Evolutionary conservation across 92 coral and sea anemone genomes (phyloP), one percentile per base, ranked within the genome.

Genomic region (Bergia puertoricense): DNA sequence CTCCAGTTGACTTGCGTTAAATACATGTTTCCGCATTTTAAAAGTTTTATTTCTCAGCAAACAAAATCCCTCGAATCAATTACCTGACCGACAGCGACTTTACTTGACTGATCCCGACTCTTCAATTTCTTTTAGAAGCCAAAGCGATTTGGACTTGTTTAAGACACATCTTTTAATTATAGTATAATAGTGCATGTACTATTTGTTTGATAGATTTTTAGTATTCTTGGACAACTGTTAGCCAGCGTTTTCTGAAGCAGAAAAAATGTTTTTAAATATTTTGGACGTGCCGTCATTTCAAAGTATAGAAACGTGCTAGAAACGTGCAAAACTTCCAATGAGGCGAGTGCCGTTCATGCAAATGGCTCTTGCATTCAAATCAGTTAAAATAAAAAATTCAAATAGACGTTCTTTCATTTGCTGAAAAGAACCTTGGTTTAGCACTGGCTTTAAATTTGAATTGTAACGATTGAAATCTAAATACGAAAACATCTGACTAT

Each of bases 1-100:
- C 73, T 5, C 69, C 74, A 2, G 73, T 42, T 81, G 59, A 20
- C 16, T 81, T 81, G 51, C 56, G 42, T 81, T 81, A 43, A 81
- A 81, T 2, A 37, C 41, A 57, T 6, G 14, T 40, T 18, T 59
- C 54, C 39, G 36, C 23, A 76, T 8, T 76, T 39, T 23, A n/a
- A 76, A 18, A 62, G 6, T 39, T 76, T 20, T 42, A 76, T 42
- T 45, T 45, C n/a, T 22, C 42, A 39, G 36, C 79, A 76, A 76
- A 76, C 79, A 42, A 42, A 76, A 76, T 76, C 46, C 79, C 79
- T 76, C 36, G 79, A 76, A 45, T 42, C 2, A 76, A 40, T 5
- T 22, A 69, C 74, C 8, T 8, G 54, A 8, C 54, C 8, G 54
- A 48, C 8, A 48, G 5, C 30, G 30, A 30, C 54, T 48, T 48